phyloP scores from a whole-genome alignment of 2,888 invertebrate genomes.

The Synergus umbraculus region DNA sequence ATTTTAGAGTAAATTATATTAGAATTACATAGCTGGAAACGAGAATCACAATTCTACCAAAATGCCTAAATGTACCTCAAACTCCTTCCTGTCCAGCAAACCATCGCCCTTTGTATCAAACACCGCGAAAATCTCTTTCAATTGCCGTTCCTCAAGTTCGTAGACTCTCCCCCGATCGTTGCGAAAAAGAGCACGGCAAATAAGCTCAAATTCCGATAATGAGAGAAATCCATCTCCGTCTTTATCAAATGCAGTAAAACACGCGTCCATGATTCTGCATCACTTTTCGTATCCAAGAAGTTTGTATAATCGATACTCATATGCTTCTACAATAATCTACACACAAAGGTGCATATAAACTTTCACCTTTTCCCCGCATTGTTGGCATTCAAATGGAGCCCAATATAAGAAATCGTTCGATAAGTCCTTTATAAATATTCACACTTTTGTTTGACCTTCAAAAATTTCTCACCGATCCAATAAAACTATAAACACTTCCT shows the following conservation, averaged over 20 bases:
- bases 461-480: background rate
- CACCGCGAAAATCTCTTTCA: conserved; percentile 87
- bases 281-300: conserved; percentile 68
- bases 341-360: conserved; percentile 42
- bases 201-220: conserved; percentile 87
- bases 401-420: conserved; percentile 30
- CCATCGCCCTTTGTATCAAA: conserved; percentile 89
- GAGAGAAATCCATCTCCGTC: conserved; percentile 91
- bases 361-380: conserved; percentile 54
- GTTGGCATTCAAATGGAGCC: background rate
- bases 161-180: conserved; percentile 92
- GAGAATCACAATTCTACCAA: background rate
- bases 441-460: background rate
- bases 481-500: background rate
- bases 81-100: conserved; percentile 89
- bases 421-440: background rate
- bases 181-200: conserved; percentile 91
- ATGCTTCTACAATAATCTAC: conserved; percentile 23
- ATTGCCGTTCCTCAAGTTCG: conserved; percentile 84
- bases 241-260: conserved; percentile 93
- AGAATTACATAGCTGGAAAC: background rate
- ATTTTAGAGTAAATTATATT: too few species aligned
- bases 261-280: conserved; percentile 86
- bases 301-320: conserved; percentile 73
- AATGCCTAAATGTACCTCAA: conserved; percentile 77